Base-by-base conservation (phyloP, 2,113 vertebrate genomes). In the Periophthalmodon schlosseri region DNA sequence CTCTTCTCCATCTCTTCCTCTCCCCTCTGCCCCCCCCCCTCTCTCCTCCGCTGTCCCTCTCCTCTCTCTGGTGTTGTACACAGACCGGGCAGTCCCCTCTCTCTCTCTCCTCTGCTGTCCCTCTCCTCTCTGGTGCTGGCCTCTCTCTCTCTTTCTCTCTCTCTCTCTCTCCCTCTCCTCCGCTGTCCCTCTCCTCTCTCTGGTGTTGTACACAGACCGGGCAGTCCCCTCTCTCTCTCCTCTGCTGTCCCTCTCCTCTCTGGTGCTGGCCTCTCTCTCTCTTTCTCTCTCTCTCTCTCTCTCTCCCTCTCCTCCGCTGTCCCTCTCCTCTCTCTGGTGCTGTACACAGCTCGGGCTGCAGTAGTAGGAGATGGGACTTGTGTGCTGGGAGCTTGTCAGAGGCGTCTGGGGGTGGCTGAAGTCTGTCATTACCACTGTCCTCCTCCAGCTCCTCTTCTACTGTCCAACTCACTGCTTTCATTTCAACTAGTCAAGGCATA, bases 351-450 rank as follows among this genome's bases (percentile, higher is more conserved):
- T 10, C 39, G 61, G 87, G 76, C 89, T 83, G 84, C 72, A 83
- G 80, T 71, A 0, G 52, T 60, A 28, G 46, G 50, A 71, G 77
- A 85, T 81, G 57, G 82, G 77, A 75, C 71, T 73, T 18, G 13
- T 73, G 77, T 77, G 58, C 78, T 72, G 70, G 83, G 86, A 83
- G 78, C 86, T 82, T 88, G 79, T 89, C 87, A 85, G 70, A 76
- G 39, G 57, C 80, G 81, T 84, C 81, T 70, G 72, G 76, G 68
- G 64, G 70, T 75, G 86, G 83, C 71, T 81, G 80, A 87, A 79
- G 80, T 44, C 78, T 81, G 75, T 86, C 84, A 81, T 81, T 78
- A 79, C 69, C 73, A 18, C 83, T 83, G 76, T 86, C 83, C 83
- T 84, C 81, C 84, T 87, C 74, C 76, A 78, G 79, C 77, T 72